Evolutionary conservation across 2,888 invertebrate genomes (phyloP).

Genomic region (Hyles lineata): DNA sequence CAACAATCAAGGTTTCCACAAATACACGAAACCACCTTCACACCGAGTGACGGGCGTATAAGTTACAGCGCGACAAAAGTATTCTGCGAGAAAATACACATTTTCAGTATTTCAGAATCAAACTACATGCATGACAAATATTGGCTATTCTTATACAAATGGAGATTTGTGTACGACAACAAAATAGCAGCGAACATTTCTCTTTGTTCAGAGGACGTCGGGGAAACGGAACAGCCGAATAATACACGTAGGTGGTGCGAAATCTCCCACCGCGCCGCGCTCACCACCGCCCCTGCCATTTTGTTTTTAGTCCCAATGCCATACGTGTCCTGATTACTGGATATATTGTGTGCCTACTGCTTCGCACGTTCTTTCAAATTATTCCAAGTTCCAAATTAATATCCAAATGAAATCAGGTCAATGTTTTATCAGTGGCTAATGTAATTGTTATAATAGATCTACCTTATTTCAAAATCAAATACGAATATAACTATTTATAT

Average conservation of each 20-base stretch:
- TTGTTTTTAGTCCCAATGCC: constrained; percentile 65
- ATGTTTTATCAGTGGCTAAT: neutral
- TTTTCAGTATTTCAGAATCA: constrained; percentile 33
- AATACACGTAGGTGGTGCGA: constrained; percentile 54
- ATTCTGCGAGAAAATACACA: constrained; percentile 2
- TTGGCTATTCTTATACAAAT: constrained; percentile 44
- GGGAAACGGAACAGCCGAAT: constrained; percentile 49
- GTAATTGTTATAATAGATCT: neutral
- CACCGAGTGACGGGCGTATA: neutral
- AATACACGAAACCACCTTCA: neutral
- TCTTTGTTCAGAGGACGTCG: constrained; percentile 49
- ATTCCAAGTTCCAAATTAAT: neutral
- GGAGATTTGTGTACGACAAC: constrained; percentile 45
- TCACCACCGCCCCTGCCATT: constrained; percentile 54
- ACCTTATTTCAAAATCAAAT: neutral
- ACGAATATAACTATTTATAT: neutral
- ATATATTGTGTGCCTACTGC: constrained; percentile 43
- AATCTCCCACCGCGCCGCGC: constrained; percentile 57
- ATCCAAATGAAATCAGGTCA: neutral
- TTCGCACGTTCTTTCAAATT: constrained; percentile 36
- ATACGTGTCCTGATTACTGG: constrained; percentile 70
- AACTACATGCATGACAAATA: constrained; percentile 38
- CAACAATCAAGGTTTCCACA: neutral
- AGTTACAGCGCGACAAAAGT: neutral
- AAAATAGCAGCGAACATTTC: constrained; percentile 48